phyloP scores from a whole-genome alignment of 2,888 invertebrate genomes.

The Altica lythri region DNA sequence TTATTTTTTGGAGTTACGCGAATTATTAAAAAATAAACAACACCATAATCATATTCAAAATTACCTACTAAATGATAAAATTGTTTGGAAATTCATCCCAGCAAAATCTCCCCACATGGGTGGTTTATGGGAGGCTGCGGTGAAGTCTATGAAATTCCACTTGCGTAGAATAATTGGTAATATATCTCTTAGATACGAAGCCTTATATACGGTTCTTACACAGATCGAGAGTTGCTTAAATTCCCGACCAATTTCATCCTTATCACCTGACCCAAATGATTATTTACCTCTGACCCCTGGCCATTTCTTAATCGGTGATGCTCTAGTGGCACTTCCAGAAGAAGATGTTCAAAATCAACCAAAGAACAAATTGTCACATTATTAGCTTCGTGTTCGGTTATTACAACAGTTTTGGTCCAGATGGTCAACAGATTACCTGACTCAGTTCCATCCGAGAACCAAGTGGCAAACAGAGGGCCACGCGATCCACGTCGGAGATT shows the following conservation, averaged over 20 bases:
- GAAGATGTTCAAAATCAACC: no score
- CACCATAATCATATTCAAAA: background rate
- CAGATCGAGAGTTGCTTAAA: conserved; percentile 34
- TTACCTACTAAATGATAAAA: background rate
- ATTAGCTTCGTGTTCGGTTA: no score
- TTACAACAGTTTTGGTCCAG: no score
- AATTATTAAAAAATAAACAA: background rate
- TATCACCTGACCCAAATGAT: conserved; percentile 41
- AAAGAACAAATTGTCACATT: no score
- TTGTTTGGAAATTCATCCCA: background rate
- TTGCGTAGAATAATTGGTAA: conserved; percentile 37
- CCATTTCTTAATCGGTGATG: no score
- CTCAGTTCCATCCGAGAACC: no score
- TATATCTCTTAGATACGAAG: conserved; percentile 42
- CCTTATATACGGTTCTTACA: conserved; percentile 42
- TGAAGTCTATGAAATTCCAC: conserved; percentile 44
- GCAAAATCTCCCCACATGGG: background rate
- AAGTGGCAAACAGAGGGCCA: no score
- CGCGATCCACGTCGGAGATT: no score
- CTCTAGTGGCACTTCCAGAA: no score
- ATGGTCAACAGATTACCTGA: no score
- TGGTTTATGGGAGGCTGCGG: conserved; percentile 48
- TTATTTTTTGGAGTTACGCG: conserved; percentile 5
- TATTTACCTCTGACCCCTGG: no score
- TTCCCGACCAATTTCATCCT: conserved; percentile 43